These are phyloP conservation scores for Camponotus floridanus DNA, from an alignment of 1,140 invertebrate species.

Conservation along the genomic window DNA sequence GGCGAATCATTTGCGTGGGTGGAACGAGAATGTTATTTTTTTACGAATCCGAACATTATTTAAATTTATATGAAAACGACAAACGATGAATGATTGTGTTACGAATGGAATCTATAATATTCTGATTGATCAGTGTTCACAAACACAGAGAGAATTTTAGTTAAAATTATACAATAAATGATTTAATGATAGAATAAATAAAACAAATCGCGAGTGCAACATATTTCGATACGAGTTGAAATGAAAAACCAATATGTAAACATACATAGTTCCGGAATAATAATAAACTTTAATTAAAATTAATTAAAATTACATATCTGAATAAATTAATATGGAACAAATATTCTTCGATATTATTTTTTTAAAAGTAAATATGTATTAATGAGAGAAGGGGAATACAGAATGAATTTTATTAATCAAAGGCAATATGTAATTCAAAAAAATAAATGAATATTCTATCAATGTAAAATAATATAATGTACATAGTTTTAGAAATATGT, in stretches of 20 bases:
- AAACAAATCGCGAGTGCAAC: not conserved
- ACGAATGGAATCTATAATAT: not conserved
- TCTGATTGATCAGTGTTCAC: not conserved
- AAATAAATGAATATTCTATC: not conserved
- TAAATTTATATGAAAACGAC: not conserved
- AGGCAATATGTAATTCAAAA: not conserved
- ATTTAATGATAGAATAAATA: not conserved
- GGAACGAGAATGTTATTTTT: not conserved
- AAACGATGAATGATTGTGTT: not conserved
- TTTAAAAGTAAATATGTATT: not conserved
- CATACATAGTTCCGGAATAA: not conserved
- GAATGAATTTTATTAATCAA: not conserved
- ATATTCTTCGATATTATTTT: not conserved
- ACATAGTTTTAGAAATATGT: not conserved
- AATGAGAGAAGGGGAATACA: not conserved
- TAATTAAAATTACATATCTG: not conserved
- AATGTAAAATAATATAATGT: not conserved
- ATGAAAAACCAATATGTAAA: not conserved
- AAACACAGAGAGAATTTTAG: not conserved
- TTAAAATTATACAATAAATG: not conserved
- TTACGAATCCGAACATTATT: not conserved
- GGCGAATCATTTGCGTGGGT: slow-evolving; percentile 22
- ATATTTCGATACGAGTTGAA: not conserved
- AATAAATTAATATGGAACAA: not conserved
- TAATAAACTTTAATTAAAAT: not conserved